phyloP scores from a whole-genome alignment of 2,797 vertebrate species.

The Poeciliopsis turneri region DNA sequence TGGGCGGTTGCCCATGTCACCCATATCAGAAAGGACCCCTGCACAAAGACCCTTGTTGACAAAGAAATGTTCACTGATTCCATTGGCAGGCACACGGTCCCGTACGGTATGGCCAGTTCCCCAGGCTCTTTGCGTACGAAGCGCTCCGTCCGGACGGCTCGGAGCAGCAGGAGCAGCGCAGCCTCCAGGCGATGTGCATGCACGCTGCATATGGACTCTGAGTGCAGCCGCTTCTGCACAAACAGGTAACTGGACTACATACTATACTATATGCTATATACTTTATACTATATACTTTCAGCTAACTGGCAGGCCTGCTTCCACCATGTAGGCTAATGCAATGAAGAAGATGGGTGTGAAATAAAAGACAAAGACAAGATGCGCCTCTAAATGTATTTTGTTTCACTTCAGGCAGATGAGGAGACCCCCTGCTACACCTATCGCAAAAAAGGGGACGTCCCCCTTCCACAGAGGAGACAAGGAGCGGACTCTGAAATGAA shows the following conservation, averaged over 20 bases:
- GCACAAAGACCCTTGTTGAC: too few relatives aligned
- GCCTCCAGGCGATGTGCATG: constrained; percentile 71
- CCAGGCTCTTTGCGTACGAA: constrained; percentile 79
- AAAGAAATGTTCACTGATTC: neutral
- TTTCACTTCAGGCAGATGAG: neutral
- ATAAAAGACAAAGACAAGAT: neutral
- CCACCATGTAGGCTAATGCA: neutral
- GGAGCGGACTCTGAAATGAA: constrained; percentile 2
- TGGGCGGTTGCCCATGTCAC: too few relatives aligned
- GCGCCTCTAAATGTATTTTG: neutral
- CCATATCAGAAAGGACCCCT: too few relatives aligned
- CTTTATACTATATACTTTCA: too few relatives aligned
- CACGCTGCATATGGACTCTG: constrained; percentile 40
- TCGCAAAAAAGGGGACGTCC: neutral
- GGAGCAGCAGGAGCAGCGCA: neutral
- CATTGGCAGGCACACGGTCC: constrained; percentile 84
- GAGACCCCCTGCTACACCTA: neutral
- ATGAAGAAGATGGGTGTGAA: neutral
- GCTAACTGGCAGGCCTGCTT: too few relatives aligned
- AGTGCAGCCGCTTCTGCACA: constrained; percentile 74
- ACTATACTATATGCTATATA: too few relatives aligned
- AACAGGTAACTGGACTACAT: constrained; percentile 58
- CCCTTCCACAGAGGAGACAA: neutral
- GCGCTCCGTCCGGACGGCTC: constrained; percentile 66
- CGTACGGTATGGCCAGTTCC: constrained; percentile 91